Percentiles rank a stretch among this genome's conserved stretches.
These are phyloP conservation scores for Criorhina ranunculi DNA, from an alignment of 2,888 invertebrate species.

Conservation along the genomic window DNA sequence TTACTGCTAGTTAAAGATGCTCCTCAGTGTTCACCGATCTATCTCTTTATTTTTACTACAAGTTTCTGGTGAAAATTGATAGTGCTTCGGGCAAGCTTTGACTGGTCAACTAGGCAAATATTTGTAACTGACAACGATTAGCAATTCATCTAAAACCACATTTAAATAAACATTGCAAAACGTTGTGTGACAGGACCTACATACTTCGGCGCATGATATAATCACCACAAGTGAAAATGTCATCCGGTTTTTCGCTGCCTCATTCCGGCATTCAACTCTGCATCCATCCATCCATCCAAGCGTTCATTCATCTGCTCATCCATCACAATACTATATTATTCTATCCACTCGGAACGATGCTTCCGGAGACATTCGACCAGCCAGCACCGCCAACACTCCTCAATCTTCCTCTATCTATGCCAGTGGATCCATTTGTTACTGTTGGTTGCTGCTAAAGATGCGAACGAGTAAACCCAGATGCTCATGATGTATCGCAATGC, in stretches of 20 bases:
- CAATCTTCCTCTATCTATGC: slow-evolving; percentile 35
- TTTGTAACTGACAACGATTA: no score
- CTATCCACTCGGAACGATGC: slow-evolving; percentile 49
- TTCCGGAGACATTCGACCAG: slow-evolving; percentile 53
- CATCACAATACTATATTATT: slow-evolving; percentile 37
- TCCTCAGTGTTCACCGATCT: no score
- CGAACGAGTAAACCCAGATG: slow-evolving; percentile 39
- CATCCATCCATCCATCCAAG: slow-evolving; percentile 23
- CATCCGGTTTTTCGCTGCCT: background rate
- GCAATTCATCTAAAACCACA: background rate
- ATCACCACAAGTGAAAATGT: slow-evolving; percentile 26
- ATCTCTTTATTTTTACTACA: no score
- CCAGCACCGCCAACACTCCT: background rate
- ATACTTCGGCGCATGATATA: slow-evolving; percentile 2
- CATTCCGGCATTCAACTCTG: background rate
- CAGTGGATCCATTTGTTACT: slow-evolving; percentile 51
- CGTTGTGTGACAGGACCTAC: background rate
- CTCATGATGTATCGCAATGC: slow-evolving; percentile 61
- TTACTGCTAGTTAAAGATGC: no score
- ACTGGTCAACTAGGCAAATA: no score
- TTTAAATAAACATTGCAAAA: slow-evolving; percentile 8
- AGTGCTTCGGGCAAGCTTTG: no score
- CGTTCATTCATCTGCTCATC: slow-evolving; percentile 42
- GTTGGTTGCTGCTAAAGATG: slow-evolving; percentile 33
- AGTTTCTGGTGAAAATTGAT: no score